Conservation (phyloP, 2,888 invertebrate species). For the Agrotis exclamationis region DNA sequence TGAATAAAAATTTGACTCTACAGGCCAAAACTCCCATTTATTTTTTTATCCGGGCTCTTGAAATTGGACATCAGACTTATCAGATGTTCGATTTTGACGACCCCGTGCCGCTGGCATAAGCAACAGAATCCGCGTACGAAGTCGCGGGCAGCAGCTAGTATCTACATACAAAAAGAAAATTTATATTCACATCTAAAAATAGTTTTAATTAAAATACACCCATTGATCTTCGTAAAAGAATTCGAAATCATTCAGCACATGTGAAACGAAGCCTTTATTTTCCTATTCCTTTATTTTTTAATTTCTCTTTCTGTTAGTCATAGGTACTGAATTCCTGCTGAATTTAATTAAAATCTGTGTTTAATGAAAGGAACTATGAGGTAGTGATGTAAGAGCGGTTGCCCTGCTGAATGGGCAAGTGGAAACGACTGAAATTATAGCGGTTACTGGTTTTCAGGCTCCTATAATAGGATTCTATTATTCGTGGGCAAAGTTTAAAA, state of each 20-base stretch:
- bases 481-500: no score
- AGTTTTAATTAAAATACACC: slow-evolving; percentile 15
- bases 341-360: slow-evolving; percentile 59
- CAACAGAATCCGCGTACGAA: no score
- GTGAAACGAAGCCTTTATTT: slow-evolving; percentile 6
- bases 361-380: slow-evolving; percentile 54
- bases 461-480: slow-evolving; percentile 23
- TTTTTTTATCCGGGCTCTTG: no score
- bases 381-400: slow-evolving; percentile 42
- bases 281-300: slow-evolving; percentile 38
- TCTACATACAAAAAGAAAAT: no score
- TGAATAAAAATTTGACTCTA: no score
- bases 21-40: no score
- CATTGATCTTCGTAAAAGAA: slow-evolving; percentile 15
- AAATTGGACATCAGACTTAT: no score
- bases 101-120: no score
- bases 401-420: slow-evolving; percentile 25
- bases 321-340: slow-evolving; percentile 39
- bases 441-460: slow-evolving; percentile 33
- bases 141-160: no score
- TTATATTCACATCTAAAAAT: no score
- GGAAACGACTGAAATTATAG: slow-evolving; percentile 42
- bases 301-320: slow-evolving; percentile 37
- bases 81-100: no score
- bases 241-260: slow-evolving; percentile 18